These are phyloP conservation scores for mouse (Mus musculus) DNA, from an alignment of 2,113 vertebrate genomes.

Conservation along the genomic window DNA sequence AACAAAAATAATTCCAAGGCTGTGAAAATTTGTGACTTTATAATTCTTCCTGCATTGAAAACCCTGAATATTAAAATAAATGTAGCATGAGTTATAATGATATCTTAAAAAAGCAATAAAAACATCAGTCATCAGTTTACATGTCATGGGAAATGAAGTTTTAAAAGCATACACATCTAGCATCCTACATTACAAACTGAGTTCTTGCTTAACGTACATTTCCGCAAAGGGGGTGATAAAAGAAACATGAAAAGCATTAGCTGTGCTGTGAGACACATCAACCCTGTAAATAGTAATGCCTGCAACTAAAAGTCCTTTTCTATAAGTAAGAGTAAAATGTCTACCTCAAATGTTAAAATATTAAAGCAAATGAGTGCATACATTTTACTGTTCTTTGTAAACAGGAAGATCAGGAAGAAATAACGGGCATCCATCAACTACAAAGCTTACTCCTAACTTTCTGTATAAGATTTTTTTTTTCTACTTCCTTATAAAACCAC, in stretches of 20 bases:
- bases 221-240: neutral
- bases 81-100: neutral
- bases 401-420: neutral
- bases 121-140: slow-evolving; percentile 4
- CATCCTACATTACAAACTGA: neutral
- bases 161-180: neutral
- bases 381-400: neutral
- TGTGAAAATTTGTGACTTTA: slow-evolving; percentile 62
- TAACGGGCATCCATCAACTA: neutral
- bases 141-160: neutral
- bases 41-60: slow-evolving; percentile 37
- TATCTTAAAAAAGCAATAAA: neutral
- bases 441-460: neutral
- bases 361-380: neutral
- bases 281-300: neutral
- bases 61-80: slow-evolving; percentile 53
- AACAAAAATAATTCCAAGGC: slow-evolving; percentile 49
- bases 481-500: neutral
- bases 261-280: neutral
- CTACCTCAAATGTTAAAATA: slow-evolving; percentile 1
- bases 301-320: neutral
- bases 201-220: neutral
- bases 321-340: neutral
- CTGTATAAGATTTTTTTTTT: too few species aligned
- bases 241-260: neutral